Base-by-base conservation (phyloP, 2,113 vertebrate species). In the Mastomys natalensis region DNA sequence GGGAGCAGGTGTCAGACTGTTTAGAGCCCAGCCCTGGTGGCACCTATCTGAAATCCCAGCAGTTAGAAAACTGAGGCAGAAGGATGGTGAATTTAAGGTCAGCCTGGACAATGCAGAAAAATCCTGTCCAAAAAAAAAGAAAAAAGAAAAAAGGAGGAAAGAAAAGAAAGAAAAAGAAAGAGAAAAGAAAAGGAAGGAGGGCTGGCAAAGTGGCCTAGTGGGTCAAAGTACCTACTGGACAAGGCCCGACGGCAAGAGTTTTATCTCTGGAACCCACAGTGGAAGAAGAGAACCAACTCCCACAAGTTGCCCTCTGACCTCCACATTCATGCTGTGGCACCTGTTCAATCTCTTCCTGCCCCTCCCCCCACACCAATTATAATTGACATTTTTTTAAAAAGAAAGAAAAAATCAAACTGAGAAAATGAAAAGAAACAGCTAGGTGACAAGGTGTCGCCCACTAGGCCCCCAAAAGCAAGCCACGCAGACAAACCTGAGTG, bases 91-190 rank as follows among this genome's bases (percentile, higher is more conserved):
- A 48, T 48, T 48, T 48, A 29, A 77, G 40, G 26, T 3, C 26
- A 48, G 55, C 37, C 55, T 60, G 55, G 37, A 0, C 21, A 45
- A 48, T 6, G 22, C 37, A 62, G n/a, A 7, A n/a, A 60, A 26
- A 24, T 40, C 17, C 10, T 40, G 34, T 22, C 53, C 2, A 60
- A 82, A 58, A 19, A 51, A 12, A 22, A 26, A 24, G 4, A n/a
- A 19, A 72, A 9, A 2, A 8, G 13, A 12, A 3, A 24, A 4
- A 12, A 1, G 8, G 4, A 4, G 7, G 10, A 12, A 11, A 1
- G 10, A 26, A 9, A 21, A 1, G 17, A 2, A 7, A 10, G 3
- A n/a, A 1, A 48, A 34, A 5, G 7, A 16, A 45, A 5, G 26
- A 45, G 21, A 45, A 72, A 60, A 53, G 21, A 13, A n/a, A 45